Evolutionary conservation across 2,888 invertebrate genomes (phyloP).

Genomic region (Drosophila suboccidentalis): DNA sequence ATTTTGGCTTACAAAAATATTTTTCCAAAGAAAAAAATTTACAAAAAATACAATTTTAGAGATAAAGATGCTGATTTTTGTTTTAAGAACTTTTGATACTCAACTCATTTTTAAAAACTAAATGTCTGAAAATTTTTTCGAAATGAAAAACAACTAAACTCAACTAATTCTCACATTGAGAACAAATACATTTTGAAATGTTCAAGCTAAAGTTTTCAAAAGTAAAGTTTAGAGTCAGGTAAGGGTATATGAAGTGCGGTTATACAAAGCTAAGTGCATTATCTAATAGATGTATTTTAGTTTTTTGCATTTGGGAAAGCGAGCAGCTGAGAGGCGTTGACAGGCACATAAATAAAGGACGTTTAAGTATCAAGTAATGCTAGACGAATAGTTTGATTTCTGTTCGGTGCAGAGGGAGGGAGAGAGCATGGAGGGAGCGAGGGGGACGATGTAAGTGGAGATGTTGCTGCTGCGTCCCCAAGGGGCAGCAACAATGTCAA

Average conservation of each 20-base stretch:
- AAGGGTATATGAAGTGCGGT: conserved; percentile 8
- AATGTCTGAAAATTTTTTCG: too few species aligned
- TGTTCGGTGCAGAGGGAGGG: background rate
- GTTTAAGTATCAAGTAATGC: conserved; percentile 75
- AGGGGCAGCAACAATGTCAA: conserved; percentile 45
- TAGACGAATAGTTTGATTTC: conserved; percentile 76
- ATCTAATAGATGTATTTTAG: conserved; percentile 20
- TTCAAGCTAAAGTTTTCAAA: background rate
- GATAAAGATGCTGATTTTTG: too few species aligned
- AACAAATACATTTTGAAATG: too few species aligned
- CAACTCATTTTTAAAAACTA: too few species aligned
- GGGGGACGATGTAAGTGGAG: conserved; percentile 47
- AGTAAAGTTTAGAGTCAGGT: background rate
- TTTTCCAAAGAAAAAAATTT: too few species aligned
- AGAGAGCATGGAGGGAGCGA: background rate
- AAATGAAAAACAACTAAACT: too few species aligned
- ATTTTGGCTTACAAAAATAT: too few species aligned
- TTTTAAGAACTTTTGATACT: too few species aligned
- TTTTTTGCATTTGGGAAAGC: conserved; percentile 41
- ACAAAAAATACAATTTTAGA: too few species aligned
- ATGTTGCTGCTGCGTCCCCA: conserved; percentile 41
- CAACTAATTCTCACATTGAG: too few species aligned
- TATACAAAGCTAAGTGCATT: background rate
- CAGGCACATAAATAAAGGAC: conserved; percentile 83
- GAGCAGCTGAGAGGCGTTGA: conserved; percentile 83